Conservation (phyloP, 2,888 invertebrate genomes). For the Luffia ferchaultella region DNA sequence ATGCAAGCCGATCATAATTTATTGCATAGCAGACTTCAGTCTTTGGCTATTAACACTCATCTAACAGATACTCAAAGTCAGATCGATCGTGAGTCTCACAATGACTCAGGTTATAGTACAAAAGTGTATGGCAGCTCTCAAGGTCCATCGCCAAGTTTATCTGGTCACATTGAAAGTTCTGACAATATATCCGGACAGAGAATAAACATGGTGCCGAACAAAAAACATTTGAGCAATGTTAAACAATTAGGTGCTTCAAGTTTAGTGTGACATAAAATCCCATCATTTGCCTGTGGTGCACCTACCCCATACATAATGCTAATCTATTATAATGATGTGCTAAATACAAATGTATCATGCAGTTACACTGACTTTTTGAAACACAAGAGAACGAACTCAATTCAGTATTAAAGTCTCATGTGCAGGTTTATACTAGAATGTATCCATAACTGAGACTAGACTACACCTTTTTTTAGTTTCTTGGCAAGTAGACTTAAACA, state of each 20-base stretch:
- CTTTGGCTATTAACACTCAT: slow-evolving; percentile 56
- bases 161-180: slow-evolving; percentile 58
- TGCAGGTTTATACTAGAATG: no score
- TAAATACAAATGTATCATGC: no score
- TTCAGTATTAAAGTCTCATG: no score
- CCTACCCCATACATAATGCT: no score
- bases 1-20: slow-evolving; percentile 40
- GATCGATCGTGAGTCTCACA: slow-evolving; percentile 73
- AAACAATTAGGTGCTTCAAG: slow-evolving; percentile 70
- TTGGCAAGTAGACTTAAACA: no score
- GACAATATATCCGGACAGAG: slow-evolving; percentile 50
- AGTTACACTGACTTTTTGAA: no score
- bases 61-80: slow-evolving; percentile 56
- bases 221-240: slow-evolving; percentile 26
- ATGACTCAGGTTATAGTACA: slow-evolving; percentile 87
- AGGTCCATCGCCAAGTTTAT: slow-evolving; percentile 79
- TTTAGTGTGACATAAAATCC: slow-evolving; percentile 69
- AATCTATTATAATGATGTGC: no score
- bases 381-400: no score
- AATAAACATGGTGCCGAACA: slow-evolving; percentile 34
- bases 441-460: no score
- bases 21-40: slow-evolving; percentile 53
- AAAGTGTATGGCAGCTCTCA: slow-evolving; percentile 82
- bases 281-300: no score
- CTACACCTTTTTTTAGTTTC: no score